Percentiles rank a stretch among this genome's conserved stretches.
Evolutionary conservation across 2,888 invertebrate genomes (phyloP).

Genomic region (Luperina testacea): DNA sequence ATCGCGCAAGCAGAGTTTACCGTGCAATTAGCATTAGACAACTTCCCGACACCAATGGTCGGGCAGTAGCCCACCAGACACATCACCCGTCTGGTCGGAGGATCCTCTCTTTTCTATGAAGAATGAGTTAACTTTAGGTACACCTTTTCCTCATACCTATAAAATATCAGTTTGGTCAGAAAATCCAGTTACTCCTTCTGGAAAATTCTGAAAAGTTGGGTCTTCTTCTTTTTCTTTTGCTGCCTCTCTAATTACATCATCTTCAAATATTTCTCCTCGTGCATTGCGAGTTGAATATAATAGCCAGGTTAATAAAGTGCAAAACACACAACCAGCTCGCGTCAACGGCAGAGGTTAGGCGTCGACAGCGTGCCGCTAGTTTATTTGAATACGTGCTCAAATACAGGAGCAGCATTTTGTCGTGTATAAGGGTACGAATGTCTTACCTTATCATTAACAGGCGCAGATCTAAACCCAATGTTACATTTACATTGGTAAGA

Average conservation of each 20-base stretch:
- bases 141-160: too few relatives aligned
- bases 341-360: neutral
- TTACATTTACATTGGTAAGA: constrained; percentile 87
- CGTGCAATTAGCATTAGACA: too few relatives aligned
- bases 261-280: neutral
- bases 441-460: constrained; percentile 86
- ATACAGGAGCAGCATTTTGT: neutral
- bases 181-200: neutral
- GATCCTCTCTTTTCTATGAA: too few relatives aligned
- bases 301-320: neutral
- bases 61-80: too few relatives aligned
- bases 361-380: neutral
- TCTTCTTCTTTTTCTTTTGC: neutral
- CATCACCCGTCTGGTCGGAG: too few relatives aligned
- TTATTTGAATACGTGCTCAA: neutral
- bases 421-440: neutral
- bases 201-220: neutral
- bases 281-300: neutral
- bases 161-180: neutral
- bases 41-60: too few relatives aligned
- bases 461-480: constrained; percentile 83
- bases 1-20: neutral
- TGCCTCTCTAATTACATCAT: neutral
- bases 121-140: too few relatives aligned
- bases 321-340: neutral